These are phyloP conservation scores for Caranx ignobilis DNA, from an alignment of 2,113 vertebrate genomes.

Conservation along the genomic window DNA sequence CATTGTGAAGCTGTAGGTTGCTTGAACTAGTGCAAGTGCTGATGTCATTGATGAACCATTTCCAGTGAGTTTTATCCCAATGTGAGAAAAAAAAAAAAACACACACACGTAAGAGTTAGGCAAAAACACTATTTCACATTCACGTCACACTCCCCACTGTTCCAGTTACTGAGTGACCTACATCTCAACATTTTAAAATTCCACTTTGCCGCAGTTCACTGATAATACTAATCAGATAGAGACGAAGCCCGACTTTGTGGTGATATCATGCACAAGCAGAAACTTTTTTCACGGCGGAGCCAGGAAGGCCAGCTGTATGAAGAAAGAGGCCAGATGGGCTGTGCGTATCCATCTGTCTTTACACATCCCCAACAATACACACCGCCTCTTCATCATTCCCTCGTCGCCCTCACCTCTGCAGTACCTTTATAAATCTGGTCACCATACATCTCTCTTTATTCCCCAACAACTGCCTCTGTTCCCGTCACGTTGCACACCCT, in stretches of 20 bases:
- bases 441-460: constrained; percentile 4
- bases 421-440: constrained; percentile 34
- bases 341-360: constrained; percentile 59
- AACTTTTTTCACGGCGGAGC: constrained; percentile 5
- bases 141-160: background rate
- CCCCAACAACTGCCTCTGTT: background rate
- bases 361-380: constrained; percentile 29
- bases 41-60: background rate
- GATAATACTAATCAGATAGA: constrained; percentile 1
- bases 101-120: background rate
- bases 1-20: background rate
- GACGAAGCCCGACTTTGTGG: constrained; percentile 14
- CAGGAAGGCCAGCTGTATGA: constrained; percentile 44
- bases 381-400: constrained; percentile 45
- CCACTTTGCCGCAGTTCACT: background rate
- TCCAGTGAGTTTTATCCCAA: background rate
- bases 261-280: background rate
- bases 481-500: background rate
- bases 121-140: background rate
- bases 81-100: background rate
- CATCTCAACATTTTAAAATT: background rate
- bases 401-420: constrained; percentile 38
- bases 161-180: constrained; percentile 4
- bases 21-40: background rate
- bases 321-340: constrained; percentile 57